Evolutionary conservation across 2,113 vertebrate genomes (phyloP).

Genomic region (Caretta caretta): DNA sequence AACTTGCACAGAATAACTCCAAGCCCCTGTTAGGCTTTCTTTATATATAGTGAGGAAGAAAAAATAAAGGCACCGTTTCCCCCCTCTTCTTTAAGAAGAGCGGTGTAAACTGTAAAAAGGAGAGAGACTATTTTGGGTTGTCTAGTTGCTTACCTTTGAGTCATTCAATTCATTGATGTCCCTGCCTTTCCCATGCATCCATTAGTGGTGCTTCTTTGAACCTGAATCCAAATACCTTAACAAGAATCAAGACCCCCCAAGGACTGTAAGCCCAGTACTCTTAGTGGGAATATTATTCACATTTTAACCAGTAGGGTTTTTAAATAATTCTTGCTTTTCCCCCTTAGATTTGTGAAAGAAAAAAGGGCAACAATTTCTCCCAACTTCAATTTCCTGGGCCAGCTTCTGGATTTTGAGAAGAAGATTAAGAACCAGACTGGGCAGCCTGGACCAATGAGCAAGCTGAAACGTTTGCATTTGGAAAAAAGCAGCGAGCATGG

Average conservation of each 20-base stretch:
- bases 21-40: background rate
- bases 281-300: background rate
- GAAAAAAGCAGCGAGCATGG: slow-evolving; percentile 67
- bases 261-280: background rate
- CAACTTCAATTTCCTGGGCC: slow-evolving; percentile 88
- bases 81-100: background rate
- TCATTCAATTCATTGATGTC: background rate
- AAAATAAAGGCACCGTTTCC: background rate
- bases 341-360: slow-evolving; percentile 85
- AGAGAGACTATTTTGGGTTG: background rate
- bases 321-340: background rate
- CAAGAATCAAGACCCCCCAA: background rate
- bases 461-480: slow-evolving; percentile 78
- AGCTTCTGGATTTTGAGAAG: slow-evolving; percentile 94
- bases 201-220: background rate
- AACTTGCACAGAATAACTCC: background rate
- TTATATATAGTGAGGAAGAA: background rate
- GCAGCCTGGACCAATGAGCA: slow-evolving; percentile 68
- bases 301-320: background rate
- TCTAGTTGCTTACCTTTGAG: background rate
- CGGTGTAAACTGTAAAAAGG: background rate
- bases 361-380: slow-evolving; percentile 88
- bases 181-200: too few species aligned
- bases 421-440: slow-evolving; percentile 85
- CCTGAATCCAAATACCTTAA: background rate